Evolutionary conservation across 2,797 vertebrate species (phyloP).

Genomic region (Corythornis leucogaster): DNA sequence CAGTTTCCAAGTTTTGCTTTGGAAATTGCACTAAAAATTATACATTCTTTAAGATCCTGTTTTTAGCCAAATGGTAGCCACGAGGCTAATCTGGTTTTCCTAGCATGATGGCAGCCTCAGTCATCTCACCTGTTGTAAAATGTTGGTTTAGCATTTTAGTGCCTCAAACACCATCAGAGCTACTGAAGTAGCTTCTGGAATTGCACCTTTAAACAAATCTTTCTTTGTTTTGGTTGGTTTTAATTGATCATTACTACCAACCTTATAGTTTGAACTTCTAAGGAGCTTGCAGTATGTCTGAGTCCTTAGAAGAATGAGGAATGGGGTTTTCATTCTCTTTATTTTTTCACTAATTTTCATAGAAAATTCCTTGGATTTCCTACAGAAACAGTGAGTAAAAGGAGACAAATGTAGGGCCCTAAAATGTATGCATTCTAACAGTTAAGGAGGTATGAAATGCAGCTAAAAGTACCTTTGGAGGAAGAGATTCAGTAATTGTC

Average conservation of each 20-base stretch:
- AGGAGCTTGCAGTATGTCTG: background rate
- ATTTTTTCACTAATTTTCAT: background rate
- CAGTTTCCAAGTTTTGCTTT: background rate
- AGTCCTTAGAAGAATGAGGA: background rate
- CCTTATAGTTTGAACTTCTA: background rate
- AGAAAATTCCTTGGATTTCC: background rate
- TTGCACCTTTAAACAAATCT: background rate
- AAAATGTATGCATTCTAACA: background rate
- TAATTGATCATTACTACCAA: background rate
- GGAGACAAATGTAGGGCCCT: background rate
- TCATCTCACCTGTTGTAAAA: background rate
- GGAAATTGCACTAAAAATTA: background rate
- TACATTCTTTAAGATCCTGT: background rate
- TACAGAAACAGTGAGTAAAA: background rate
- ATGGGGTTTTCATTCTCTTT: background rate
- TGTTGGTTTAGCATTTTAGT: background rate
- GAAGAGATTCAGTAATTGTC: background rate
- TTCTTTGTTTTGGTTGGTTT: background rate
- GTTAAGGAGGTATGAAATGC: background rate
- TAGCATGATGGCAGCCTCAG: background rate
- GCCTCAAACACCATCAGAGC: background rate
- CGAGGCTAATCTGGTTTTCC: background rate
- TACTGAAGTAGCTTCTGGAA: background rate
- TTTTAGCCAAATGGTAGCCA: background rate
- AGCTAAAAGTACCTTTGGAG: background rate